A percentile compares a stretch with the other conserved stretches of the same genome.
These are phyloP conservation scores for Emydura subglobosa DNA, from an alignment of 2,113 vertebrate species.

Conservation along the genomic window DNA sequence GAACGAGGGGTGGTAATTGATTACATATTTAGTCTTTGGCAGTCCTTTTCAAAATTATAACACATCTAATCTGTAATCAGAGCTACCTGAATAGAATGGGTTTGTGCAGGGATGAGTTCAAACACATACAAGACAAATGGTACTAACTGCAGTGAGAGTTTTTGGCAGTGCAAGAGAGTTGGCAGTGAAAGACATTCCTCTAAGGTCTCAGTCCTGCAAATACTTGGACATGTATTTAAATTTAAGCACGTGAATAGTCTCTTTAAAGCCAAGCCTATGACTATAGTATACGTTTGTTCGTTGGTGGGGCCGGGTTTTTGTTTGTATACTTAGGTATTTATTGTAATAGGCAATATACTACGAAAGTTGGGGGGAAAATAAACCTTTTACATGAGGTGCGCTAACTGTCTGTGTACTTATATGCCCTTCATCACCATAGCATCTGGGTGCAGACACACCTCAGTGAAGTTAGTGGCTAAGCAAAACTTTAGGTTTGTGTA, in stretches of 20 bases:
- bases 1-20: background rate
- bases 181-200: background rate
- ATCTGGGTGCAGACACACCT: background rate
- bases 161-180: background rate
- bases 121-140: background rate
- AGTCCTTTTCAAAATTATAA: slow-evolving; percentile 9
- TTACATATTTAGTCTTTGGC: background rate
- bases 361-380: slow-evolving; percentile 11
- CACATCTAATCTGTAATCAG: background rate
- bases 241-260: background rate
- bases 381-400: background rate
- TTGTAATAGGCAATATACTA: slow-evolving; percentile 51
- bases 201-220: slow-evolving; percentile 9
- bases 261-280: slow-evolving; percentile 24
- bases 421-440: background rate
- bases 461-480: background rate
- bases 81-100: background rate
- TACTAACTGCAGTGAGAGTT: background rate
- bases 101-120: background rate
- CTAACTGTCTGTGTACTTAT: rapidly evolving
- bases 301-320: slow-evolving; percentile 61
- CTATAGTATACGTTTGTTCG: slow-evolving; percentile 17
- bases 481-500: background rate
- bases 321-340: slow-evolving; percentile 44
- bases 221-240: background rate